Evolutionary conservation across 2,797 vertebrate species (phyloP), one percentile per base, ranked within the genome.

Genomic region (Bovichtus variegatus): DNA sequence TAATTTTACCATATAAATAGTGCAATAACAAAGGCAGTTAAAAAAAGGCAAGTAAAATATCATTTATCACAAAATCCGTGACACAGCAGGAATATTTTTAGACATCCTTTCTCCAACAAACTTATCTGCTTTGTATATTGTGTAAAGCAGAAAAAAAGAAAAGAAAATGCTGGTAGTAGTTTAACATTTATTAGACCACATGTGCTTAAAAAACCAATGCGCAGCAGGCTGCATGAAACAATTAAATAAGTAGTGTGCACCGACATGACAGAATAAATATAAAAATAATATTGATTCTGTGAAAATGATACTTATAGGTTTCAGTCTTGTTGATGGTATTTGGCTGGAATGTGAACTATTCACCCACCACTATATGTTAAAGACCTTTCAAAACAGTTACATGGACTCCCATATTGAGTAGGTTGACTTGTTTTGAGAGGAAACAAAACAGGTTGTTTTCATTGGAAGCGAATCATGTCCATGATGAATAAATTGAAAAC

Each of bases 341-440:
- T 13, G 31, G 47, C 74, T 76, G 76, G 76, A 87, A 92, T 87
- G 70, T 85, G 44, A 89, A 83, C 64, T 84, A 58, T 85, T 83
- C 72, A 68, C 64, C 66, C 38, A 2, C 5, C n/a, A 0, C 64
- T 25, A 31, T 62, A 41, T 59, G 53, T 46, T 46, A 63, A 53
- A 25, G 50, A 81, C 47, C 63, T 72, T 47, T 85, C 71, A 72
- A 41, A 78, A 67, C 57, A 82, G 19, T 75, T 70, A 58, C 38
- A 50, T 68, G 12, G 36, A 53, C 34, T 70, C 62, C 27, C 16
- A 63, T 55, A 54, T 46, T 27, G 59, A 65, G 71, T 2, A 11
- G 38, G 75, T 59, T 63, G 65, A 79, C 34, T 65, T 84, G 75
- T 80, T 84, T 72, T 63, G 46, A 88, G 68, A 81, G 73, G 49